Conservation (phyloP, 2,888 invertebrate species). For the Amiota minor region DNA sequence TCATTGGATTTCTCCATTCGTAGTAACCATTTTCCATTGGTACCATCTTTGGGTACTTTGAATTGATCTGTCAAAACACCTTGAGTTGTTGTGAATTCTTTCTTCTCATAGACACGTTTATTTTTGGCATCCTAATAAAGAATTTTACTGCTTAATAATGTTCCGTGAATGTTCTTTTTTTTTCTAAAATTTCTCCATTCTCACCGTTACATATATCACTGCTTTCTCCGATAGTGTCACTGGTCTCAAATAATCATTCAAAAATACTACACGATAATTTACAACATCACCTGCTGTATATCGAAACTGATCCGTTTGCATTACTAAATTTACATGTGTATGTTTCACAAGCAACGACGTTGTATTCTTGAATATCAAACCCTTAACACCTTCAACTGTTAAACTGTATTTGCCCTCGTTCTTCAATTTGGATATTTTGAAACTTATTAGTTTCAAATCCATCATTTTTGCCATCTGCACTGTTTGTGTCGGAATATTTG, state of each 20-base stretch:
- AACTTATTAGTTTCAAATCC: constrained; percentile 58
- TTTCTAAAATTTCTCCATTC: not conserved
- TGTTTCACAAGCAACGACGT: constrained; percentile 80
- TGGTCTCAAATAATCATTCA: constrained; percentile 83
- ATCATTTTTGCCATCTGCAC: constrained; percentile 52
- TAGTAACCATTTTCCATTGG: constrained; percentile 89
- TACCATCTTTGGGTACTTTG: constrained; percentile 83
- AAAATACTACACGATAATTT: constrained; percentile 77
- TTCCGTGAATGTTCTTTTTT: not conserved
- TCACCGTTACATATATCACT: constrained; percentile 73
- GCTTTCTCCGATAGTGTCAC: constrained; percentile 77
- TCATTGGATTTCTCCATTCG: constrained; percentile 47
- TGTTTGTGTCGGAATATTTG: constrained; percentile 57
- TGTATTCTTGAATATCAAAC: constrained; percentile 82
- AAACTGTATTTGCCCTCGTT: constrained; percentile 81
- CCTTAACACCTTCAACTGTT: constrained; percentile 82
- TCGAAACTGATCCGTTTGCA: constrained; percentile 93
- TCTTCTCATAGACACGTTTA: constrained; percentile 89
- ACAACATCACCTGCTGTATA: constrained; percentile 92
- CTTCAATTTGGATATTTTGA: constrained; percentile 56
- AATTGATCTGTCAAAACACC: constrained; percentile 83
- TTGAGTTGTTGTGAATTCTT: constrained; percentile 73
- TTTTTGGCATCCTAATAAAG: constrained; percentile 79
- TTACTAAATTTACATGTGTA: constrained; percentile 76
- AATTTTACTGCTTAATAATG: not conserved